Evolutionary conservation across 2,888 invertebrate genomes (phyloP).

Genomic region (Drosophila kokeensis): DNA sequence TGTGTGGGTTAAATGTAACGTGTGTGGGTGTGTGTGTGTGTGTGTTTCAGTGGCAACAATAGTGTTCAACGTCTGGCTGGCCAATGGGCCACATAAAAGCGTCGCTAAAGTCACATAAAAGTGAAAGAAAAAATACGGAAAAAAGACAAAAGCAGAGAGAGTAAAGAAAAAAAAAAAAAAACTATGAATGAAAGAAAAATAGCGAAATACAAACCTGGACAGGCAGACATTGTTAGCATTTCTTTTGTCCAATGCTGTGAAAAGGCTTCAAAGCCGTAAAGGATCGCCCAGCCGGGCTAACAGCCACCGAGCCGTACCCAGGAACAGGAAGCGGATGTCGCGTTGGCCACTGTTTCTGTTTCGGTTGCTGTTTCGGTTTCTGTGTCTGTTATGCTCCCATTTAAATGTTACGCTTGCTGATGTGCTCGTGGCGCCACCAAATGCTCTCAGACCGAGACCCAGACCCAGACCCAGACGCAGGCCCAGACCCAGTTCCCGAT

Average conservation of each 20-base stretch:
- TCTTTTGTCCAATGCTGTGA: conserved; percentile 73
- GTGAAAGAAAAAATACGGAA: neutral
- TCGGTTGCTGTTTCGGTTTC: conserved; percentile 28
- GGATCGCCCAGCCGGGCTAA: conserved; percentile 36
- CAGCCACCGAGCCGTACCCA: conserved; percentile 51
- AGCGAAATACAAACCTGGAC: conserved; percentile 63
- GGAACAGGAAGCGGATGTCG: conserved; percentile 78
- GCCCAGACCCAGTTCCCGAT: conserved; percentile 18
- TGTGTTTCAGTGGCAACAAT: conserved; percentile 27
- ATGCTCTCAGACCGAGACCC: conserved; percentile 32
- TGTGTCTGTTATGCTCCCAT: conserved; percentile 28
- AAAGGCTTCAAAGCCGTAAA: conserved; percentile 75
- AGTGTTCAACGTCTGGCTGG: conserved; percentile 54
- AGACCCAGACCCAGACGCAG: neutral
- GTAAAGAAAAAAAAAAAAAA: conserved; percentile 4
- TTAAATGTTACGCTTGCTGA: conserved; percentile 17
- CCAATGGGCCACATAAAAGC: conserved; percentile 65
- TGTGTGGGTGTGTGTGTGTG: conserved; percentile 20
- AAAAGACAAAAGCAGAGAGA: neutral
- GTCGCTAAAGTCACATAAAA: conserved; percentile 42
- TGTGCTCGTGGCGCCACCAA: conserved; percentile 45
- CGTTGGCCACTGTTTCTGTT: conserved; percentile 75
- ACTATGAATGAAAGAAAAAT: conserved; percentile 54
- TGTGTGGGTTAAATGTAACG: conserved; percentile 9
- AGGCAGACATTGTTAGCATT: conserved; percentile 71